Percentiles rank a stretch among this genome's conserved stretches.
Evolutionary conservation across 2,797 vertebrate species (phyloP).

Genomic region (Sebastes miniatus): DNA sequence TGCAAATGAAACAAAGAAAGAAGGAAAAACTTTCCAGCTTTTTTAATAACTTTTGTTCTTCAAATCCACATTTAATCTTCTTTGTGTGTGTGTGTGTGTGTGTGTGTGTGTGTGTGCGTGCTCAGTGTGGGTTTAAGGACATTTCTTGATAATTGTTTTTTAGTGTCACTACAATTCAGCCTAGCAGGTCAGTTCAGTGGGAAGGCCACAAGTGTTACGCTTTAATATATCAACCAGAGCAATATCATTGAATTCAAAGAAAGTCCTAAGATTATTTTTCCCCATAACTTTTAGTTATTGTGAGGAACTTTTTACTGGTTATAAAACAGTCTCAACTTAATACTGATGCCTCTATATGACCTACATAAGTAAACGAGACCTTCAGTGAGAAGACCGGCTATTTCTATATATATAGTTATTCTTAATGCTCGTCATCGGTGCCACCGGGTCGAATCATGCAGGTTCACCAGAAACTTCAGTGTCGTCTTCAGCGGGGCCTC

Average conservation of each 20-base stretch:
- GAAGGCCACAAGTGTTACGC: background rate
- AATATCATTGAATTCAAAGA: background rate
- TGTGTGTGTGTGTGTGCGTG: background rate
- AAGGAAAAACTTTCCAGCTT: background rate
- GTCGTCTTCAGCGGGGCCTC: too few relatives aligned
- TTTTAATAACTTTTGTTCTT: conserved; percentile 5
- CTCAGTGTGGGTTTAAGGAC: background rate
- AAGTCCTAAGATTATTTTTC: background rate
- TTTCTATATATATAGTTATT: too few relatives aligned
- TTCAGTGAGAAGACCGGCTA: background rate
- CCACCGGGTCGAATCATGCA: too few relatives aligned
- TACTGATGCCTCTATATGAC: background rate
- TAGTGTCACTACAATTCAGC: background rate
- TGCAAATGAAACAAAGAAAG: conserved; percentile 32
- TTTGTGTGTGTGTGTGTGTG: background rate
- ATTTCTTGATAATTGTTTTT: background rate
- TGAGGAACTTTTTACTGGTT: background rate
- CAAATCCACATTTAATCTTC: background rate
- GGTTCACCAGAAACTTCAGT: too few relatives aligned
- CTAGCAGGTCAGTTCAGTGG: background rate
- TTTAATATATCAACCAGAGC: background rate
- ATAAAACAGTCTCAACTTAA: background rate
- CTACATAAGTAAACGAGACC: background rate
- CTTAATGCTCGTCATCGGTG: too few relatives aligned
- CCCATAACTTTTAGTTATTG: too few relatives aligned